Evolutionary conservation across 2,113 vertebrate genomes (phyloP).

Genomic region (Neolamprologus longior): DNA sequence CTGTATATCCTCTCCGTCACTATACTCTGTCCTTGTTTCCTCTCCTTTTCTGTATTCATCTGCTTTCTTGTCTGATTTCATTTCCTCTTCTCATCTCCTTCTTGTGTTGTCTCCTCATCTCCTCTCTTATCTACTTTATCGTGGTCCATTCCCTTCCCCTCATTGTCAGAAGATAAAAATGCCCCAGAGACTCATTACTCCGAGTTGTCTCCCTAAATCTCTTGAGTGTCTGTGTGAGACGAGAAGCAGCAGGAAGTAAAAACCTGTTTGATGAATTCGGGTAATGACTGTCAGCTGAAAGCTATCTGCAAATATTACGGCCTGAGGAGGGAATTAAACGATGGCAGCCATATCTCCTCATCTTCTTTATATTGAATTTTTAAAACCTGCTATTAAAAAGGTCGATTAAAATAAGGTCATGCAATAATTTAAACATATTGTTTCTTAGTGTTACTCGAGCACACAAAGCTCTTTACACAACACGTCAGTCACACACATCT

Average conservation of each 20-base stretch:
- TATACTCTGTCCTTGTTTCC: background rate
- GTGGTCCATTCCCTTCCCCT: background rate
- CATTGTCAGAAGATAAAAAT: background rate
- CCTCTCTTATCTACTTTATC: background rate
- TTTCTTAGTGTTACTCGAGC: background rate
- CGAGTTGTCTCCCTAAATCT: conserved; percentile 1
- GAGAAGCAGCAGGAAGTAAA: background rate
- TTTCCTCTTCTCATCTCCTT: background rate
- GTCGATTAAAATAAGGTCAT: background rate
- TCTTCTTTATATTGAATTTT: background rate
- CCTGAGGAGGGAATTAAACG: background rate
- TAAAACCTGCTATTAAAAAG: background rate
- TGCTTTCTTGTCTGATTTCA: background rate
- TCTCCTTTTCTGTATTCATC: background rate
- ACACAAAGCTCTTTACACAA: background rate
- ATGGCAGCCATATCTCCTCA: rapidly evolving
- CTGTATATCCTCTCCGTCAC: background rate
- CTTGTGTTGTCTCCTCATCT: background rate
- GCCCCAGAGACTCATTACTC: conserved; percentile 9
- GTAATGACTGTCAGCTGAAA: background rate
- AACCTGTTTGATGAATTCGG: conserved; percentile 14
- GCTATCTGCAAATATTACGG: background rate
- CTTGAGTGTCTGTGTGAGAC: background rate
- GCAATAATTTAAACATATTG: background rate
- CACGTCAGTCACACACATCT: background rate